Percentiles rank a stretch among this genome's conserved stretches.
Conservation (phyloP, 2,797 vertebrate species). For the Lacerta bilineata region DNA sequence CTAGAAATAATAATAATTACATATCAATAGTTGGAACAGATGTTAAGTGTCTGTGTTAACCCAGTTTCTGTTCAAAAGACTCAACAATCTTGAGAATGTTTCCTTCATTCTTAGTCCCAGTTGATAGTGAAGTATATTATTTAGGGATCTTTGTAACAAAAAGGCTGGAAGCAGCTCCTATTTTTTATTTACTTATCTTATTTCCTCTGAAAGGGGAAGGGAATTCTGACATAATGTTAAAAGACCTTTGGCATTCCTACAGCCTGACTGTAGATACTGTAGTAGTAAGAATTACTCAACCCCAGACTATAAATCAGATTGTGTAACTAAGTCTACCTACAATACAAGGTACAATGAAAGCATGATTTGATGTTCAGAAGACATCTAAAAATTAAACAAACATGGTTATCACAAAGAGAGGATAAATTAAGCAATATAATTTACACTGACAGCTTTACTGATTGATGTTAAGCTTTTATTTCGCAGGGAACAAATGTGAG, state of each 20-base stretch:
- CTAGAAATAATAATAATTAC: neutral
- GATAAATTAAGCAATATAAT: neutral
- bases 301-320: neutral
- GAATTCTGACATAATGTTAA: neutral
- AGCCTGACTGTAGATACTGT: neutral
- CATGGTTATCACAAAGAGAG: neutral
- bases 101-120: neutral
- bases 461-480: neutral
- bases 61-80: neutral
- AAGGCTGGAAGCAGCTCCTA: neutral
- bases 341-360: conserved; percentile 2
- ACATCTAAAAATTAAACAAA: conserved; percentile 25
- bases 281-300: neutral
- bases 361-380: neutral
- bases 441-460: neutral
- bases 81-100: neutral
- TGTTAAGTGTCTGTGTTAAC: neutral
- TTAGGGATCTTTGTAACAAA: neutral
- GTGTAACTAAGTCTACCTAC: neutral
- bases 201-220: neutral
- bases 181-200: conserved; percentile 21
- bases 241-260: neutral
- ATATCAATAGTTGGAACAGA: neutral
- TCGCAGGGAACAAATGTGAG: conserved; percentile 6
- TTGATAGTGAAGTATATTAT: neutral